Evolutionary conservation across 2,888 invertebrate genomes (phyloP).

Genomic region (Erynnis tages): DNA sequence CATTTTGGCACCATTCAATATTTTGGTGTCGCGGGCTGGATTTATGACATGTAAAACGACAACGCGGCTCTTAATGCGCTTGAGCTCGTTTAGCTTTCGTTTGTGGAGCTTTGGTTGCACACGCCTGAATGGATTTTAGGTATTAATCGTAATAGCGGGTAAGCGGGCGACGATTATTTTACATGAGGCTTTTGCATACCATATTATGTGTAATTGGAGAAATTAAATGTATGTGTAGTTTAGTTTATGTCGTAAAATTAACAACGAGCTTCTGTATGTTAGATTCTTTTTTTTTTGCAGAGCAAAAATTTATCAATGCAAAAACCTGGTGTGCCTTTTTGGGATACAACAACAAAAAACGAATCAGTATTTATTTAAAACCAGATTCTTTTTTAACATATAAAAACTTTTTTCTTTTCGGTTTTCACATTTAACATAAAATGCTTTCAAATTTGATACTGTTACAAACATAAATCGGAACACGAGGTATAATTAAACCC

Average conservation of each 20-base stretch:
- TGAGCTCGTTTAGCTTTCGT: conserved; percentile 33
- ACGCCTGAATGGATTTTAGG: conserved; percentile 10
- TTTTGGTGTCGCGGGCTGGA: conserved; percentile 77
- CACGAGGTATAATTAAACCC: conserved; percentile 20
- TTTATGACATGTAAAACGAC: conserved; percentile 73
- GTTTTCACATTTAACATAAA: no score
- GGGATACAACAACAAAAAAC: no score
- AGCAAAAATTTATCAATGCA: no score
- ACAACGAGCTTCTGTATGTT: no score
- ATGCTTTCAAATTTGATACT: neutral
- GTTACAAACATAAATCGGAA: neutral
- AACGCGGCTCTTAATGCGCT: conserved; percentile 51
- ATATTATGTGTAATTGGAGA: neutral
- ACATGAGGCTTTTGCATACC: neutral
- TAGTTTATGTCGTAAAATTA: no score
- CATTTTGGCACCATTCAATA: conserved; percentile 82
- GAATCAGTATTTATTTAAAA: no score
- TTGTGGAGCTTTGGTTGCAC: conserved; percentile 12
- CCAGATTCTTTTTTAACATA: no score
- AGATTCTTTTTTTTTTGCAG: no score
- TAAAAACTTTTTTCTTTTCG: no score
- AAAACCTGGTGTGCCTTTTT: no score
- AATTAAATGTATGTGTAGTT: no score
- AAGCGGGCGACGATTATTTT: neutral
- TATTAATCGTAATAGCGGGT: conserved; percentile 4